These are phyloP conservation scores for Lasioglossum albipes DNA, from an alignment of 1,140 invertebrate genomes.

Conservation along the genomic window DNA sequence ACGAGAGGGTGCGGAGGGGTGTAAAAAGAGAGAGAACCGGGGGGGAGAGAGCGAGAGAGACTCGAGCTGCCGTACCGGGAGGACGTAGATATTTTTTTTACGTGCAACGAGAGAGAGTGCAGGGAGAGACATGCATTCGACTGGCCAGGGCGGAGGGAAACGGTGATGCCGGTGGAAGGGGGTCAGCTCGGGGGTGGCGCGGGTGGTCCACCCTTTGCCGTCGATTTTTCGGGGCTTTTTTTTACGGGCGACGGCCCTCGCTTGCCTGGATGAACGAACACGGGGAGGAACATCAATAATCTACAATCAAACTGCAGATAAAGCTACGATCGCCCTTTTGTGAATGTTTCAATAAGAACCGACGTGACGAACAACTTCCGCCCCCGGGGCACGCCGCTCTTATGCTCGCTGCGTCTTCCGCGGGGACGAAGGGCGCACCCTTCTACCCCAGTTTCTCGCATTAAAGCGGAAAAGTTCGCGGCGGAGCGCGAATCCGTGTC, in stretches of 20 bases:
- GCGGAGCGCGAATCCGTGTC: too few relatives aligned
- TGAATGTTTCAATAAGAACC: slow-evolving; percentile 78
- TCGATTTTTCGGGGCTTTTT: slow-evolving; percentile 74
- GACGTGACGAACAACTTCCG: slow-evolving; percentile 68
- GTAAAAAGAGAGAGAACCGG: neutral
- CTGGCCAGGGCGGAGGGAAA: slow-evolving; percentile 50
- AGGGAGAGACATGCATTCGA: slow-evolving; percentile 71
- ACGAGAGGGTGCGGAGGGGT: neutral
- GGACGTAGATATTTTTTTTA: slow-evolving; percentile 74
- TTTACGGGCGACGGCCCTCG: slow-evolving; percentile 76
- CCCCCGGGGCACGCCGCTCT: slow-evolving; percentile 41
- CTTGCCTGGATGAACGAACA: slow-evolving; percentile 75
- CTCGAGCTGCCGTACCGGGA: slow-evolving; percentile 44
- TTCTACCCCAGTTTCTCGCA: neutral
- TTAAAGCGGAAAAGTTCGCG: neutral
- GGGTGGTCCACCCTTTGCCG: slow-evolving; percentile 70
- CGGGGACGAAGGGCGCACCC: neutral
- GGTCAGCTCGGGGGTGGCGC: slow-evolving; percentile 31
- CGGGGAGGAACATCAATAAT: slow-evolving; percentile 80
- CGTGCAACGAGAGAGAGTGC: slow-evolving; percentile 69
- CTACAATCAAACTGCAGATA: slow-evolving; percentile 80
- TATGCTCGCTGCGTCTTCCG: slow-evolving; percentile 38
- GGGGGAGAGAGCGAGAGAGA: slow-evolving; percentile 12
- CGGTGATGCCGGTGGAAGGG: slow-evolving; percentile 35
- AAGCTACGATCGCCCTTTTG: slow-evolving; percentile 79